Conservation (phyloP, 2,113 vertebrate genomes). For the Scopus umbretta region DNA sequence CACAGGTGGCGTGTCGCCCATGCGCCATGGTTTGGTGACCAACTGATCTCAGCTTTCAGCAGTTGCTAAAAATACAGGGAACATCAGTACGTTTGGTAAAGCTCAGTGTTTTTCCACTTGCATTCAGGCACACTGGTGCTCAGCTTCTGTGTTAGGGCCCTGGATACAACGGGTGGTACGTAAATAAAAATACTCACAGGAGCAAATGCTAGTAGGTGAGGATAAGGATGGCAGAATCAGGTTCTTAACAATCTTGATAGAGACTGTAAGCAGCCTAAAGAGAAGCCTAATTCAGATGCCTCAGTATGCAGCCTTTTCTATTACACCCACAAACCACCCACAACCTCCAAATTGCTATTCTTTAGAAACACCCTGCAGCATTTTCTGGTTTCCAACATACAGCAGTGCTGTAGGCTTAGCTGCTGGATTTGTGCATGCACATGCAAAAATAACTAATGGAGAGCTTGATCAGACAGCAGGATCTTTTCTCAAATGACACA, state of each 20-base stretch:
- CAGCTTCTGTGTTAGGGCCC: not conserved
- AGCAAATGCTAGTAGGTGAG: not conserved
- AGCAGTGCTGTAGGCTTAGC: slow-evolving; percentile 41
- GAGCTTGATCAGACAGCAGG: slow-evolving; percentile 48
- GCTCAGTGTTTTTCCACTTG: not conserved
- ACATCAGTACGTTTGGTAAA: not conserved
- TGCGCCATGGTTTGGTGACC: not conserved
- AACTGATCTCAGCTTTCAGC: not conserved
- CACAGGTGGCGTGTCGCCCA: not conserved
- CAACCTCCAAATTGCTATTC: slow-evolving; percentile 55
- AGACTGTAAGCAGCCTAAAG: slow-evolving; percentile 50
- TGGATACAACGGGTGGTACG: not conserved
- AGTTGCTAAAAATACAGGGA: not conserved
- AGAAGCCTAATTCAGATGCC: slow-evolving; percentile 55
- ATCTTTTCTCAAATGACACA: slow-evolving; percentile 63
- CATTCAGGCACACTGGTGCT: not conserved
- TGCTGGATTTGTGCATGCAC: slow-evolving; percentile 39
- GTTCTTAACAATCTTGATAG: slow-evolving; percentile 13
- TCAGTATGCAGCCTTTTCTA: slow-evolving; percentile 36
- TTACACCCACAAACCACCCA: slow-evolving; percentile 65
- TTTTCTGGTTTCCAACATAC: slow-evolving; percentile 43
- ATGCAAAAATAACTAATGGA: slow-evolving; percentile 52
- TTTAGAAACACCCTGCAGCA: slow-evolving; percentile 59
- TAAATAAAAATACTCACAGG: not conserved
- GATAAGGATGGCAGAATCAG: slow-evolving; percentile 19